Base-by-base conservation (phyloP, 2,888 invertebrate genomes). In the Ectemnius cavifrons region DNA sequence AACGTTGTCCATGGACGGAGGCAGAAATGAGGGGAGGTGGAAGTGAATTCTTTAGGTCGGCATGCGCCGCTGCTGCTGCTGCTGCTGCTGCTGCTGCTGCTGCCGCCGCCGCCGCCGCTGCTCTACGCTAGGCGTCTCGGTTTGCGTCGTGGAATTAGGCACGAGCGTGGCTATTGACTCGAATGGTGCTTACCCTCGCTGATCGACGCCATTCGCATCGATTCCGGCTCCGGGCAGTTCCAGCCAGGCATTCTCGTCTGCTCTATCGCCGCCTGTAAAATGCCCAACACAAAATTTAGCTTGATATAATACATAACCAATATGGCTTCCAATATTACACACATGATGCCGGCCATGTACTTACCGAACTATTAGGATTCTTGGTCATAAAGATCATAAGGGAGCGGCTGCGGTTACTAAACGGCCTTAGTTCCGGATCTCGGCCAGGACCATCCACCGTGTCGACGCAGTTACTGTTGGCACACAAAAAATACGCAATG, bases 351-450 rank as follows among this genome's bases (percentile, higher is more conserved):
- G 16, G 52, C 52, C 13, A 6, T 65, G 62, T 68, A 6, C 71
- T 83, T 86, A 91, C 91, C 88, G 87, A 87, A 82, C 85, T 87
- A 79, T 89, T 89, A 28, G 88, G 85, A 89, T 89, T 91, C 87
- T 90, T 91, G 81, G 89, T 88, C 89, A 89, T 89, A 85, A 90
- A 90, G 85, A 87, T 89, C 89, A 88, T 88, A 82, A 90, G 87
- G 83, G 90, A 89, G 82, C 90, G 90, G 86, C 86, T 90, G 85
- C 89, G 91, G 85, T 88, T 89, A 84, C 90, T 90, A 84, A 91
- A 91, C 83, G 91, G 91, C 90, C 91, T 91, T 82, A 89, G 82
- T 86, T 91, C 91, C 77, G 89, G 90, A 89, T 90, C 91, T 88
- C 90, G 88, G 81, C 88, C 88, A 85, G 89, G 89, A 85, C 91